Evolutionary conservation across 1,140 invertebrate species (phyloP).

Genomic region (Aplysia californica): DNA sequence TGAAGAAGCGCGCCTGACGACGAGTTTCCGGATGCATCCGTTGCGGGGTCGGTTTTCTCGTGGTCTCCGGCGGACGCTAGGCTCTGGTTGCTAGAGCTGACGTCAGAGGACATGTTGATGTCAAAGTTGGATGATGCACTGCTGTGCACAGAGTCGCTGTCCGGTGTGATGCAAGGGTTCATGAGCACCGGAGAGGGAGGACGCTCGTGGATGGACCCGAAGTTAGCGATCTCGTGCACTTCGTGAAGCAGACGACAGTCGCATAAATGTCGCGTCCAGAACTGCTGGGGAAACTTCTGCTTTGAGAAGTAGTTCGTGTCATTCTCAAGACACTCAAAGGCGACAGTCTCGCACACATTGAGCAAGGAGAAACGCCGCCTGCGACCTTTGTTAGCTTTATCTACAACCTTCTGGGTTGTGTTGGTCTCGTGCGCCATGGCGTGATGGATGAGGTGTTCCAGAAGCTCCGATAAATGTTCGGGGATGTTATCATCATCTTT

Average conservation of each 20-base stretch:
- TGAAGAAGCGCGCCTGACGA: too few species aligned
- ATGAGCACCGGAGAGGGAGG: not conserved
- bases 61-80: not conserved
- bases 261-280: conserved; percentile 34
- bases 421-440: conserved; percentile 13
- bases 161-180: conserved; percentile 1
- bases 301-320: conserved; percentile 36
- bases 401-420: not conserved
- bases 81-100: conserved; percentile 16
- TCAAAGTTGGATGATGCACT: conserved; percentile 21
- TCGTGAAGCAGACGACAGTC: conserved; percentile 39
- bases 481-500: conserved; percentile 18
- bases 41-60: not conserved
- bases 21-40: not conserved
- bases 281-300: conserved; percentile 27
- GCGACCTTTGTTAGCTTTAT: conserved; percentile 1
- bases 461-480: conserved; percentile 18
- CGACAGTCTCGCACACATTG: conserved; percentile 30
- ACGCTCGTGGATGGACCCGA: conserved; percentile 18
- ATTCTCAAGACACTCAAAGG: conserved; percentile 35
- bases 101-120: not conserved
- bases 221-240: conserved; percentile 34
- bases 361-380: conserved; percentile 5
- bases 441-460: conserved; percentile 14
- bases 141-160: conserved; percentile 27